Evolutionary conservation across 1,140 invertebrate species (phyloP), one percentile per base, ranked within the genome.

Genomic region (Whitmania pigra): DNA sequence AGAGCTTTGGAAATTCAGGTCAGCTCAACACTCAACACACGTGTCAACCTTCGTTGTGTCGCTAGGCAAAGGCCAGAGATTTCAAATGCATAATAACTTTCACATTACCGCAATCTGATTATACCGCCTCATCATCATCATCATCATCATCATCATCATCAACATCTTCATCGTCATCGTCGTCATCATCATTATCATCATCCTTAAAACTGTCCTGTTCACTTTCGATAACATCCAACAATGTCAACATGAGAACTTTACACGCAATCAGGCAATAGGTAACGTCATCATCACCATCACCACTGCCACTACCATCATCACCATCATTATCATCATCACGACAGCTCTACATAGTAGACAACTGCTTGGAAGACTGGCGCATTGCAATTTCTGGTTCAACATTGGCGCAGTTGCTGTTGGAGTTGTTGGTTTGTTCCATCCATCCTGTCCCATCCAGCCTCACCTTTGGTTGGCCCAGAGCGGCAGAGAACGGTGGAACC

Each of bases 301-400:
- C 67, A 68, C 36, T 29, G 13, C 57, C 57, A 63, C 20, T 20
- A 63, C 17, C 57, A 63, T 31, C 57, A 68, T 68, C 67, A 68
- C 27, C 67, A 68, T 68, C 67, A 68, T 68, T 29, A 68, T 68
- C 67, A 68, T 68, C 67, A 68, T 68, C 67, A 3, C 9, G 43
- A 49, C 86, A 97, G 93, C 87, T 97, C 85, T 97, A 97, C 86
- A 95, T 96, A 91, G 96, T 96, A 85, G 93, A 97, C 87, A 97
- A 97, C 86, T 95, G 93, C 85, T 93, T 96, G 69, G 96, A 99
- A 84, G 96, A 99, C 85, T 99, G 96, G 96, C 87, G 95, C 80
- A 99, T 99, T 85, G 95, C 96, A 75, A 95, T 99, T 89, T 98
- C 95, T 73, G 94, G 91, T 89, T 90, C 94, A 84, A 85, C 94